Evolutionary conservation across 1,140 invertebrate species (phyloP).

Genomic region (Polyergus mexicanus): DNA sequence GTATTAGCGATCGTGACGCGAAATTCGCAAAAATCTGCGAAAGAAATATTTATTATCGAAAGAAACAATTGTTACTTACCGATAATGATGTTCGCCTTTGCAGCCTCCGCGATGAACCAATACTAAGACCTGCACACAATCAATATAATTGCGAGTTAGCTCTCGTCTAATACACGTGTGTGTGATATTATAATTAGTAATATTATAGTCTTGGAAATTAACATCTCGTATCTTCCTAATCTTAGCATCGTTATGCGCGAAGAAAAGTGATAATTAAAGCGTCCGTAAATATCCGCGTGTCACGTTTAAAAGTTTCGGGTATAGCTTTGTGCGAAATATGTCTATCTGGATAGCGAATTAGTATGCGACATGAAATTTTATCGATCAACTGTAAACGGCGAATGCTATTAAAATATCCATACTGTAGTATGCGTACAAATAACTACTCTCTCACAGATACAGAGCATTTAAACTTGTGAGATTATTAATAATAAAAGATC

Average conservation of each 20-base stretch:
- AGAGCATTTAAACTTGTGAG: neutral
- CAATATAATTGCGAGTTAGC: conserved; percentile 60
- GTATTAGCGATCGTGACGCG: conserved; percentile 4
- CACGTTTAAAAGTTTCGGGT: neutral
- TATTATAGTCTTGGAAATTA: neutral
- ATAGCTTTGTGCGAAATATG: neutral
- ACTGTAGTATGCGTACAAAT: neutral
- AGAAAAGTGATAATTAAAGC: conserved; percentile 17
- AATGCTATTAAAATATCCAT: neutral
- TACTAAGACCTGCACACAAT: conserved; percentile 72
- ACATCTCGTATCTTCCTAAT: conserved; percentile 25
- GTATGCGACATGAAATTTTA: neutral
- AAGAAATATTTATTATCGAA: neutral
- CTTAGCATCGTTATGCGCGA: conserved; percentile 3
- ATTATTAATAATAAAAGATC: neutral
- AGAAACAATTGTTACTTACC: conserved; percentile 74
- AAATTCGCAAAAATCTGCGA: neutral
- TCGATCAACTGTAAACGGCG: neutral
- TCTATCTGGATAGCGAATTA: neutral
- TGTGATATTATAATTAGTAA: conserved; percentile 35
- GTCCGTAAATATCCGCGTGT: neutral
- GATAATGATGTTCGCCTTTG: conserved; percentile 76
- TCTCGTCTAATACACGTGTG: neutral
- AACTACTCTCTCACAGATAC: neutral
- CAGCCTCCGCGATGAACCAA: conserved; percentile 73